Evolutionary conservation across 1,140 invertebrate species (phyloP).

Genomic region (Epicauta chinensis): DNA sequence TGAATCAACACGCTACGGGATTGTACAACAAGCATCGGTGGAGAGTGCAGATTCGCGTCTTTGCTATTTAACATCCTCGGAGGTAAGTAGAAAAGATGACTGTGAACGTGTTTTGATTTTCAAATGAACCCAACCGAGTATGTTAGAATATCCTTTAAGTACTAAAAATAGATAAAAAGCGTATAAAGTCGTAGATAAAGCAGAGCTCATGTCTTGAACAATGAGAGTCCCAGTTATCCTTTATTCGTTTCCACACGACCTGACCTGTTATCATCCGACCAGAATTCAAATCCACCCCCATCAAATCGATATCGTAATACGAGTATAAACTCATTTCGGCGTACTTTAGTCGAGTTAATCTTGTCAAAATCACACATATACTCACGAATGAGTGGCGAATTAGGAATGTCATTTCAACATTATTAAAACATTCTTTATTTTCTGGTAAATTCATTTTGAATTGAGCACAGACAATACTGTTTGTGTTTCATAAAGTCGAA

Average conservation of each 20-base stretch:
- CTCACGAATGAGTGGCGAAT: no score
- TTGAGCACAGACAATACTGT: no score
- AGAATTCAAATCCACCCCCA: constrained; percentile 1
- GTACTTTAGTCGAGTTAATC: no score
- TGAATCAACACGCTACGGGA: constrained; percentile 73
- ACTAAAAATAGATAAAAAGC: neutral
- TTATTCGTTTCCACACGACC: neutral
- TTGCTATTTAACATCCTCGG: constrained; percentile 89
- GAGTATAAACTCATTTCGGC: no score
- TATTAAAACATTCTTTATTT: no score
- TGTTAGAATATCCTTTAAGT: neutral
- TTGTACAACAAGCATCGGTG: constrained; percentile 86
- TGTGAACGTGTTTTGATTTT: neutral
- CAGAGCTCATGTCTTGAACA: no score
- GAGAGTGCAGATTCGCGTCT: constrained; percentile 89
- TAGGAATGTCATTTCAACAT: no score
- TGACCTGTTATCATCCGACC: neutral
- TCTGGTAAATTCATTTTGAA: no score
- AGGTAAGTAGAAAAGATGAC: constrained; percentile 65
- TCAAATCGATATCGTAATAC: constrained; percentile 1
- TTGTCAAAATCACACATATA: no score
- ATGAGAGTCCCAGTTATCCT: no score
- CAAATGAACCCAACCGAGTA: neutral
- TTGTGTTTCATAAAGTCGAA: no score
- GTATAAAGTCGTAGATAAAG: neutral